Evolutionary conservation across 2,797 vertebrate genomes (phyloP), one percentile per base, ranked within the genome.

Genomic region (Hyperoplus lanceolatus): DNA sequence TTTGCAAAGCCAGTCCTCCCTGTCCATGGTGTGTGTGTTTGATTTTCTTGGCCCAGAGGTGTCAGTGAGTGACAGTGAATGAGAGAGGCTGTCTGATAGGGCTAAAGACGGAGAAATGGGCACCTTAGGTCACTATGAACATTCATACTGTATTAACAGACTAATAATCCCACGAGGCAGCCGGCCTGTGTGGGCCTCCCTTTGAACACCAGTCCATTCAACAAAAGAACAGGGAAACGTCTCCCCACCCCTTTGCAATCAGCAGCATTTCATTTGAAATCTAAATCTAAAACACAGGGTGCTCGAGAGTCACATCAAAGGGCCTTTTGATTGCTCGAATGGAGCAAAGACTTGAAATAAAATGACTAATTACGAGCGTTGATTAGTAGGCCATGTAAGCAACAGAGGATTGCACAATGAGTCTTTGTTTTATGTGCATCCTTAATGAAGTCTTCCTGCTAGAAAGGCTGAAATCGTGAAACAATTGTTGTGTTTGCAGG

Each of bases 301-400:
- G 80, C 80, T 82, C 38, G 58, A 78, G 81, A 84, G 69, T 79
- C 81, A 87, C 92, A 92, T 92, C 90, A 94, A 94, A 94, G 84
- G 63, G 77, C 75, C 86, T 77, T 91, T 90, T 88, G 84, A 93
- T 88, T 86, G 78, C 82, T 64, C 7, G 41, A 66, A 82, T 81
- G 53, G 83, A 87, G 90, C 81, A 90, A 84, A 90, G 87, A 83
- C 89, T 89, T 86, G 80, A 90, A 87, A 90, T 91, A 91, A 93
- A 93, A 92, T 80, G 83, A 79, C 86, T 94, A 89, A 92, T 93
- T 92, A 91, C 53, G 21, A 85, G 85, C 68, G 74, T 85, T 89
- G 85, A 90, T 93, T 82, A 89, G 82, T 65, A 70, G 84, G 79
- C 86, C 80, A 61, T 82, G 81, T 87, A 80, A 87, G 86, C 80